Evolutionary conservation across 2,113 vertebrate genomes (phyloP).

Genomic region (Rhinoderma darwinii): DNA sequence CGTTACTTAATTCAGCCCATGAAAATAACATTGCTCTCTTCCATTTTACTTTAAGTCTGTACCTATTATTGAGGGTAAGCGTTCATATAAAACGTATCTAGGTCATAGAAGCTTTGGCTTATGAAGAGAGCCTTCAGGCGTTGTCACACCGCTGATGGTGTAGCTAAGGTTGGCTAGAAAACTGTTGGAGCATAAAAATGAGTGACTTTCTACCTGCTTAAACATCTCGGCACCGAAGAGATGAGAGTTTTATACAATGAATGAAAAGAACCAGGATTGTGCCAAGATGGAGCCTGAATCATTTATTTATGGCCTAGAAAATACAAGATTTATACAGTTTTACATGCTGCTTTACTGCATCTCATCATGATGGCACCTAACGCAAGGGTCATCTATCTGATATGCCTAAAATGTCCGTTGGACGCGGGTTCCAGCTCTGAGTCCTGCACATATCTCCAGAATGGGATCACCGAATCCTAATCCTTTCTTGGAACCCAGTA

Average conservation of each 20-base stretch:
- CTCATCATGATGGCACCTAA: too few relatives aligned
- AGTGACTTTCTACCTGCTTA: background rate
- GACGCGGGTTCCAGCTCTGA: too few relatives aligned
- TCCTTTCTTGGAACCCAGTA: too few relatives aligned
- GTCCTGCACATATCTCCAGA: too few relatives aligned
- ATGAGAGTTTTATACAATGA: background rate
- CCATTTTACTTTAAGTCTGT: background rate
- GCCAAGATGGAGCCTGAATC: background rate
- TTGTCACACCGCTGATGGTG: background rate
- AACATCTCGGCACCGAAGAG: too few relatives aligned
- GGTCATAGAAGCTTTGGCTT: background rate
- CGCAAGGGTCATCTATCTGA: too few relatives aligned
- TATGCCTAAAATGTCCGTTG: too few relatives aligned
- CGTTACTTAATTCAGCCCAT: background rate
- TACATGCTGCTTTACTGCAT: too few relatives aligned
- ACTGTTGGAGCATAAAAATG: background rate
- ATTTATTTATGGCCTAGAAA: too few relatives aligned
- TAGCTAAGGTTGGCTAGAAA: background rate
- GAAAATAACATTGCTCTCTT: background rate
- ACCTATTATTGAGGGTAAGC: background rate
- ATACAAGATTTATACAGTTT: too few relatives aligned
- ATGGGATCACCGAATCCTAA: too few relatives aligned
- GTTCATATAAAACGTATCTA: background rate
- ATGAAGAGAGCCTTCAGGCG: background rate
- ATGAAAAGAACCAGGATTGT: background rate